Evolutionary conservation across 2,113 vertebrate genomes (phyloP).

Genomic region (Arvicanthis niloticus): DNA sequence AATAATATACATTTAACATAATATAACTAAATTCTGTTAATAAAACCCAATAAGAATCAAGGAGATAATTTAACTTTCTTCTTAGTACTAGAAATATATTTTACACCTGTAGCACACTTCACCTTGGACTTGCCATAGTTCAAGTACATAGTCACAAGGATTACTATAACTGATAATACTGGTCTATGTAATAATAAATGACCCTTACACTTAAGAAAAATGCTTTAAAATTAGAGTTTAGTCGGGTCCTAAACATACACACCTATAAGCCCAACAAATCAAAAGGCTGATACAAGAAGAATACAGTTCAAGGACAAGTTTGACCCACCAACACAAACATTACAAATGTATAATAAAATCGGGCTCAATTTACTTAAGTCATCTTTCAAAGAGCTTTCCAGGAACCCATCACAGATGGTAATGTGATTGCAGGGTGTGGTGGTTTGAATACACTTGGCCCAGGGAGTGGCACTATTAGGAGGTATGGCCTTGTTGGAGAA

Average conservation of each 20-base stretch:
- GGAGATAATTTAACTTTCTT: not conserved
- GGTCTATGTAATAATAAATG: not conserved
- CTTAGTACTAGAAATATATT: not conserved
- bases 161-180: not conserved
- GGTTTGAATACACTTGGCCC: no score
- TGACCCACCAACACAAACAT: not conserved
- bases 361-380: not conserved
- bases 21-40: slow-evolving; percentile 41
- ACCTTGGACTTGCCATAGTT: not conserved
- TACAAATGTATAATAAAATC: not conserved
- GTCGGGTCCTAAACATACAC: no score
- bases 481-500: no score
- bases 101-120: not conserved
- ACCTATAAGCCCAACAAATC: not conserved
- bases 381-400: slow-evolving; percentile 7
- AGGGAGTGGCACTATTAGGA: no score
- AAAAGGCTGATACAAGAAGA: no score
- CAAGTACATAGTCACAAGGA: not conserved
- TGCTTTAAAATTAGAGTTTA: slow-evolving; percentile 34
- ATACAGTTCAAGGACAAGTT: not conserved
- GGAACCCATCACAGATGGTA: not conserved
- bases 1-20: slow-evolving; percentile 1
- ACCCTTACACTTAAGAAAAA: not conserved
- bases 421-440: not conserved
- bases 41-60: not conserved